phyloP scores from a whole-genome alignment of 2,888 invertebrate genomes.

The Agapostemon virescens region DNA sequence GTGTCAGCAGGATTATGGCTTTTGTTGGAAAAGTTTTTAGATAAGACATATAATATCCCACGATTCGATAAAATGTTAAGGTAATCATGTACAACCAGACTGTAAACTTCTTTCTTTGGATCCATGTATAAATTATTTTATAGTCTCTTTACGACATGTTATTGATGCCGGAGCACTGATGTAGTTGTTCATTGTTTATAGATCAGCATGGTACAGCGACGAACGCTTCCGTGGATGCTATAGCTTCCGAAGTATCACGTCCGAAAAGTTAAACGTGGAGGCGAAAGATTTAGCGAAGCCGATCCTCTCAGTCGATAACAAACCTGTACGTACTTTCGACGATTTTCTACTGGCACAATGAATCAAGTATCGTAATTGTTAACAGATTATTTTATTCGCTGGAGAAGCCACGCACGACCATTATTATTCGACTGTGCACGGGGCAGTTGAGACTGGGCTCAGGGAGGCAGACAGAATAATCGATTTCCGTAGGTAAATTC shows the following conservation, averaged over 20 bases:
- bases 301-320: conserved; percentile 80
- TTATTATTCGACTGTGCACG: conserved; percentile 86
- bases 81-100: conserved; percentile 75
- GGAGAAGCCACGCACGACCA: conserved; percentile 86
- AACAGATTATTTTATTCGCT: conserved; percentile 84
- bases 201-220: conserved; percentile 87
- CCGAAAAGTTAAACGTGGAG: conserved; percentile 81
- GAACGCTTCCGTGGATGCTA: conserved; percentile 88
- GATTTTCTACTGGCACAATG: background rate
- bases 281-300: conserved; percentile 83
- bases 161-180: background rate
- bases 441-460: conserved; percentile 88
- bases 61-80: conserved; percentile 82
- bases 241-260: conserved; percentile 82
- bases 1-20: conserved; percentile 82
- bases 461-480: conserved; percentile 86
- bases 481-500: conserved; percentile 73
- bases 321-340: conserved; percentile 73
- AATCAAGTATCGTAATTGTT: background rate
- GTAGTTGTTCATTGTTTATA: conserved; percentile 22
- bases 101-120: background rate
- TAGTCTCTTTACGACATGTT: background rate
- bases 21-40: conserved; percentile 82
- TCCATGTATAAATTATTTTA: background rate
- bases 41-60: conserved; percentile 81